Evolutionary conservation across 1,140 invertebrate genomes (phyloP), one percentile per base, ranked within the genome.

Genomic region (Maniola jurtina): DNA sequence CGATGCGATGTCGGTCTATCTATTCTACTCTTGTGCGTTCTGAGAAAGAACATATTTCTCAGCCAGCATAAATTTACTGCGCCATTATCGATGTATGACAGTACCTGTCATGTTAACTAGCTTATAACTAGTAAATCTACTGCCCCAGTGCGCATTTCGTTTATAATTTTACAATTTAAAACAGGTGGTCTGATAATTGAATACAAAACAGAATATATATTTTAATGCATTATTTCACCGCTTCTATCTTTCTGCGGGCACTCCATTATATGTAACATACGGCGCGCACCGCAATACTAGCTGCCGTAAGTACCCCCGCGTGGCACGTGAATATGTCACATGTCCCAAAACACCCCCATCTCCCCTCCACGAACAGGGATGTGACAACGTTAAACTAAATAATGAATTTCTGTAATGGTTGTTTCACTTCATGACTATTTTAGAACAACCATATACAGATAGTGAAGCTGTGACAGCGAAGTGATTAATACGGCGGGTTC

Each of bases 291-390:
- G 69, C 81, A 79, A 76, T 75, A 73, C 67, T 76, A 79, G 64
- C 77, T 70, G 67, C 69, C 66, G 72, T 84, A 84, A 84, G 78
- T 77, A 80, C 83, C 68, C 80, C 76, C 80, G 76, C 67, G 81
- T 76, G 79, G 52, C 78, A 68, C 79, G 81, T 76, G 85, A 88
- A 88, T 85, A 84, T 83, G 83, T 88, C 85, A 85, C 80, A 72
- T 81, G 77, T 78, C 77, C 76, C 76, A 57, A 70, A 70, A 73
- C 68, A 70, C 66, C 74, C 70, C 61, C 45, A 40, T 66, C 35
- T 58, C 66, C 62, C 66, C 58, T 57, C 40, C 64, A 33, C 58
- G 59, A 58, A 6, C 10, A 61, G 59, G 59, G 59, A 25, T 67
- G 52, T 38, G 48, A n/a, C 50, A 50, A 64, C 36, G 71, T 71